Evolutionary conservation across 2,888 invertebrate species (phyloP), one percentile per base, ranked within the genome.

Genomic region (Cheilosia soror): DNA sequence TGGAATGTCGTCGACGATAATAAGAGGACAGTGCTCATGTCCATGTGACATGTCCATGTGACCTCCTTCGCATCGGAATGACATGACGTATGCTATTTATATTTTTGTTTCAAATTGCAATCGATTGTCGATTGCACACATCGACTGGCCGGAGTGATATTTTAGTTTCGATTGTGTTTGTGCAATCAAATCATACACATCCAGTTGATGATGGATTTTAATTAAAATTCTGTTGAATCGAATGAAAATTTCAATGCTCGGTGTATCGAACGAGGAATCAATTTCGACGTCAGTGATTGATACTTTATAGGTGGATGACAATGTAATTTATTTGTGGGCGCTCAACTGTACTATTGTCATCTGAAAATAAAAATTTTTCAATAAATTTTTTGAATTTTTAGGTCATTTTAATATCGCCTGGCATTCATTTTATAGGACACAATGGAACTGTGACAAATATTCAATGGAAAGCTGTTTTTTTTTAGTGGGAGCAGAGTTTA

Each of bases 31-130:
- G 25, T 25, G 49, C 15, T 20, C 15, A 6, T 1, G 6, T 6
- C 15, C 29, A 20, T 47, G 20, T 27, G 20, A 0, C 20, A 20
- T 20, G 20, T 20, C 20, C 20, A 20, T 20, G 20, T 20, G 20
- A 20, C 20, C 20, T 20, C 20, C 20, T 20, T 20, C 20, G 20
- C 20, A 20, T 33, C 27, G 44, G 44, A 27, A 11, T 51, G 27
- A 20, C 31, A 9, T n/a, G 49, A 25, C 5, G 7, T 51, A n/a
- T 37, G 11, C 2, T n/a, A 27, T 33, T 53, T 11, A 6, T 29
- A 53, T n/a, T 66, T 66, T 40, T 29, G 11, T 42, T 66, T 66
- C 40, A 53, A 66, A 53, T 40, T 66, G 27, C 7, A 49, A 20
- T 37, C 13, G n/a, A n/a, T 27, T 29, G 13, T 57, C 13, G 25